These are phyloP conservation scores for Botia kubotai DNA, from an alignment of 2,797 vertebrate genomes.

Conservation along the genomic window DNA sequence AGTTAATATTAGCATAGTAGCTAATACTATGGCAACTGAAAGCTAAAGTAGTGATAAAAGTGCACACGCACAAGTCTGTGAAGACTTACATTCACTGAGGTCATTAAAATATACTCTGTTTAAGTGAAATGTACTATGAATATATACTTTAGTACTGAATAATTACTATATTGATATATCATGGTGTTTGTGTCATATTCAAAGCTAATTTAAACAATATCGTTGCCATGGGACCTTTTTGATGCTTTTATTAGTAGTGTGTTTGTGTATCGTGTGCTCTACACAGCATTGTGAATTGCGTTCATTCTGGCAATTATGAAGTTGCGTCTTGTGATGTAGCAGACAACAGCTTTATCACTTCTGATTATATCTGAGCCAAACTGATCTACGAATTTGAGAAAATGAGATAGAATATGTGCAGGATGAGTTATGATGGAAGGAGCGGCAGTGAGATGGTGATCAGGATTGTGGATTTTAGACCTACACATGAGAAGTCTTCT, in stretches of 20 bases:
- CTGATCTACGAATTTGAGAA: slow-evolving; percentile 8
- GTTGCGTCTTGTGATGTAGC: neutral
- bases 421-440: slow-evolving; percentile 27
- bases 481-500: neutral
- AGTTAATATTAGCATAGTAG: no score
- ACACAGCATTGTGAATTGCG: neutral
- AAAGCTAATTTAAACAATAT: no score
- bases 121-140: no score
- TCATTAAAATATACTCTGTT: neutral
- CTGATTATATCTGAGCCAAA: neutral
- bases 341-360: neutral
- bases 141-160: no score
- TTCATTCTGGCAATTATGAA: neutral
- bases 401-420: neutral
- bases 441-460: slow-evolving; percentile 13
- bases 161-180: neutral
- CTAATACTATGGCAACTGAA: neutral
- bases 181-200: neutral
- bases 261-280: no score
- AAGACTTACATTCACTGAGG: neutral
- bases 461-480: no score
- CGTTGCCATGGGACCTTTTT: no score
- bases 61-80: neutral
- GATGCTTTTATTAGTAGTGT: no score
- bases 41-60: neutral